phyloP scores from a whole-genome alignment of 2,888 invertebrate species.

The Agriopis marginaria region DNA sequence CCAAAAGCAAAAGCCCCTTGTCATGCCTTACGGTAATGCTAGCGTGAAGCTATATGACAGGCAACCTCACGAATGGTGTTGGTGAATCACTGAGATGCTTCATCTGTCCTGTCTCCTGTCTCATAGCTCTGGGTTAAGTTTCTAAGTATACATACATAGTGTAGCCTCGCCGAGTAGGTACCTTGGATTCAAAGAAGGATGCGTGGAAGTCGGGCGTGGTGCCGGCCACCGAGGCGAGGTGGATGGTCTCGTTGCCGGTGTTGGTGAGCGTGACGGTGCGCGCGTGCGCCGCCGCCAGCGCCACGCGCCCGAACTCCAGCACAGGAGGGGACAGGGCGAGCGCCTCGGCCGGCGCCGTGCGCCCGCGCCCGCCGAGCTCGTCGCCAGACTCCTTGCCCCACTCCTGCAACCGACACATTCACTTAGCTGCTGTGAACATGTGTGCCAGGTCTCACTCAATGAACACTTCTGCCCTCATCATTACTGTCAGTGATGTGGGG shows the following conservation, averaged over 20 bases:
- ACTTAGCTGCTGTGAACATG: neutral
- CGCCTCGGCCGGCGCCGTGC: slow-evolving; percentile 55
- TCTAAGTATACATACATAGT: no score
- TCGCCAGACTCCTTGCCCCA: slow-evolving; percentile 62
- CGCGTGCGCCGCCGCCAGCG: slow-evolving; percentile 95
- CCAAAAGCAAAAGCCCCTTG: no score
- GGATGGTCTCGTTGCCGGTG: slow-evolving; percentile 95
- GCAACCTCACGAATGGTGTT: no score
- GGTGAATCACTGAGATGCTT: no score
- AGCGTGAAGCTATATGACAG: no score
- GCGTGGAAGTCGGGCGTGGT: slow-evolving; percentile 98
- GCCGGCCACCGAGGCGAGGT: slow-evolving; percentile 97
- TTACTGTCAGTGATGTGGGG: neutral
- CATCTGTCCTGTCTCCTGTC: no score
- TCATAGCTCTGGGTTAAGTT: no score
- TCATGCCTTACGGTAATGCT: no score
- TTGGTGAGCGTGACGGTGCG: slow-evolving; percentile 95
- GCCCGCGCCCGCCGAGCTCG: slow-evolving; percentile 41
- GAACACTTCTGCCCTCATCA: neutral
- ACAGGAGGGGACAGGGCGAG: slow-evolving; percentile 79
- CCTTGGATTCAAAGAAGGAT: slow-evolving; percentile 98
- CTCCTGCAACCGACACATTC: slow-evolving; percentile 57
- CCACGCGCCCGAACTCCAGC: slow-evolving; percentile 87
- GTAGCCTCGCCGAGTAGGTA: slow-evolving; percentile 61
- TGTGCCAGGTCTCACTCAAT: neutral